Conservation (phyloP, 2,888 invertebrate species). For the Drosophila affinis region DNA sequence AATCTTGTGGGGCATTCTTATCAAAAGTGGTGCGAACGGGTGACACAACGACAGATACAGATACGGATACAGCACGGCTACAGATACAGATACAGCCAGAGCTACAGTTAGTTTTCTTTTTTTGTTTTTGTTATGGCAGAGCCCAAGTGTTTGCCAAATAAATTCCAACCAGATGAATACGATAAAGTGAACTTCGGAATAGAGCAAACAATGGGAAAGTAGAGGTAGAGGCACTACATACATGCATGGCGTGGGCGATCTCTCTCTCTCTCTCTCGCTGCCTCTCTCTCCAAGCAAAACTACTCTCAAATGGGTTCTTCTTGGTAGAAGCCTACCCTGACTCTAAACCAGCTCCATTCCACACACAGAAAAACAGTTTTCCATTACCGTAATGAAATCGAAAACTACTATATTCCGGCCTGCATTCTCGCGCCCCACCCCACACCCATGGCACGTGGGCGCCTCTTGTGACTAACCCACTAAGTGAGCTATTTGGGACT, state of each 20-base stretch:
- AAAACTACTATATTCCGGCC: background rate
- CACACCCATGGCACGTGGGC: background rate
- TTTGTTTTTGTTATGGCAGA: background rate
- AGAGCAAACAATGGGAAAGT: constrained; percentile 3
- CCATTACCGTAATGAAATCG: constrained; percentile 28
- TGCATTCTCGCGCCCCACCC: background rate
- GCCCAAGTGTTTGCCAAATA: constrained; percentile 29
- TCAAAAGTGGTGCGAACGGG: constrained; percentile 24
- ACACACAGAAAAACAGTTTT: constrained; percentile 16
- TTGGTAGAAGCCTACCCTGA: too few species aligned
- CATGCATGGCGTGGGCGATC: too few species aligned
- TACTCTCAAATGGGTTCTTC: background rate
- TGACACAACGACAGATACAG: constrained; percentile 41
- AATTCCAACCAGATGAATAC: constrained; percentile 42
- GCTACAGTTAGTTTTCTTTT: constrained; percentile 18
- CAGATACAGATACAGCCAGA: constrained; percentile 21
- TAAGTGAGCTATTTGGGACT: constrained; percentile 29
- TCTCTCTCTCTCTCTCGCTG: too few species aligned
- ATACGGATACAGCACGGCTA: constrained; percentile 18
- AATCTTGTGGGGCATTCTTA: constrained; percentile 34
- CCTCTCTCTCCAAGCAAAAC: too few species aligned
- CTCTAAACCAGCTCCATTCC: background rate
- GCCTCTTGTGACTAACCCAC: constrained; percentile 26
- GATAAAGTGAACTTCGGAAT: constrained; percentile 34
- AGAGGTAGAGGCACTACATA: background rate